A percentile compares a stretch with the other conserved stretches of the same genome.
phyloP scores from a whole-genome alignment of 2,888 invertebrate species.

The Lissocephala sabroskyi region DNA sequence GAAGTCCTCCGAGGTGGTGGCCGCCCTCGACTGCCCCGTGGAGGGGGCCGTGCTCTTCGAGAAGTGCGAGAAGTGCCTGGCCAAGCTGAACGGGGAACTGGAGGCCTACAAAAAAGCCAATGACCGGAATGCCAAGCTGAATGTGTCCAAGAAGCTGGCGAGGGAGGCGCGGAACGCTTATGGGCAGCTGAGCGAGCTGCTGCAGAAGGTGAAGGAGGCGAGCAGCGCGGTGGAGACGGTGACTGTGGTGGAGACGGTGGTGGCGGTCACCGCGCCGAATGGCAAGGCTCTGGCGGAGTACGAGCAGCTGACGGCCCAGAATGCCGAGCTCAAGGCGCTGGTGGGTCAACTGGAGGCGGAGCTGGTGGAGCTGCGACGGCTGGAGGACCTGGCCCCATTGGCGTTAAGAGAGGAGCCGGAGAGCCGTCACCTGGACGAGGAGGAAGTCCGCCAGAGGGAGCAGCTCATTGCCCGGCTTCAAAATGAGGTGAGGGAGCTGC shows the following conservation, averaged over 20 bases:
- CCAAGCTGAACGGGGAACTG: slow-evolving; percentile 66
- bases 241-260: slow-evolving; percentile 63
- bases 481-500: background rate
- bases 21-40: slow-evolving; percentile 46
- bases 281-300: slow-evolving; percentile 68
- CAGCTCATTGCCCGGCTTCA: too few relatives aligned
- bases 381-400: background rate
- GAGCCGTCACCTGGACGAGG: background rate
- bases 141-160: slow-evolving; percentile 69
- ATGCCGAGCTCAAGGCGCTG: slow-evolving; percentile 55
- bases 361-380: slow-evolving; percentile 36
- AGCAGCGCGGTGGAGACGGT: slow-evolving; percentile 64
- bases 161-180: slow-evolving; percentile 70
- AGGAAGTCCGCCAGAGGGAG: too few relatives aligned
- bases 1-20: slow-evolving; percentile 65
- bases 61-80: slow-evolving; percentile 66
- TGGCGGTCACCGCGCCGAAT: slow-evolving; percentile 67
- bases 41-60: slow-evolving; percentile 56
- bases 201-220: slow-evolving; percentile 66
- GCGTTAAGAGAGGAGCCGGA: too few relatives aligned
- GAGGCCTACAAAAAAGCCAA: slow-evolving; percentile 70
- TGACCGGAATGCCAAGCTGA: slow-evolving; percentile 69
- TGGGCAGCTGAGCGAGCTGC: slow-evolving; percentile 62
- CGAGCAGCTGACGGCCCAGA: slow-evolving; percentile 66
- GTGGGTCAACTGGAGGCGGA: slow-evolving; percentile 47